A percentile compares a stretch with the other conserved stretches of the same genome.
These are phyloP conservation scores for Podocnemis expansa DNA, from an alignment of 2,113 vertebrate species.

Conservation along the genomic window DNA sequence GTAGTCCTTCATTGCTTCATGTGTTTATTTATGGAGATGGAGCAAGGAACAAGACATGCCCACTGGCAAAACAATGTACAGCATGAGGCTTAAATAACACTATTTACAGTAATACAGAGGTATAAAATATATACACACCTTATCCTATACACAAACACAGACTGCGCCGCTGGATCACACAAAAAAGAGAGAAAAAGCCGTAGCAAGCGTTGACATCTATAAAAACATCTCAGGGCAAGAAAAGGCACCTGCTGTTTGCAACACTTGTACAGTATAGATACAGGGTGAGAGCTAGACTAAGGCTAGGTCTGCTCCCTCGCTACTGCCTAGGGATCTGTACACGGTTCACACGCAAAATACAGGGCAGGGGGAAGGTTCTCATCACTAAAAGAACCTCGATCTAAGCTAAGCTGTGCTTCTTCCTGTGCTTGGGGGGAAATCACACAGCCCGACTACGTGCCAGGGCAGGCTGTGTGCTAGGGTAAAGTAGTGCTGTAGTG, in stretches of 20 bases:
- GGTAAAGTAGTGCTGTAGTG: background rate
- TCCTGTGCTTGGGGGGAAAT: background rate
- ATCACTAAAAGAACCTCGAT: background rate
- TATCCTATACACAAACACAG: constrained; percentile 28
- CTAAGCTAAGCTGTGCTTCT: no score
- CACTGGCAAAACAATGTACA: constrained; percentile 60
- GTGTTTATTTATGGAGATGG: constrained; percentile 73
- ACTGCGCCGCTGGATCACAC: background rate
- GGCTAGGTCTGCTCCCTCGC: background rate
- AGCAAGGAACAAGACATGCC: constrained; percentile 60
- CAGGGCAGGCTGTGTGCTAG: background rate
- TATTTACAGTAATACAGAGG: constrained; percentile 71
- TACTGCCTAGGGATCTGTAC: background rate
- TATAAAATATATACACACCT: constrained; percentile 63
- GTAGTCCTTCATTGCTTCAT: background rate
- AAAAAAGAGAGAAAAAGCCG: background rate
- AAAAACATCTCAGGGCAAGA: background rate
- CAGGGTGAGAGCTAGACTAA: background rate
- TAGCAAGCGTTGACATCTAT: background rate
- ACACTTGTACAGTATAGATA: background rate
- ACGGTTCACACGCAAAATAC: accelerated
- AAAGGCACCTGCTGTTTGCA: constrained; percentile 46
- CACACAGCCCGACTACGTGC: no score
- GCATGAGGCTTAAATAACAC: constrained; percentile 67
- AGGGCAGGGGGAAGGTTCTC: background rate